Percentiles rank a stretch among this genome's conserved stretches.
These are phyloP conservation scores for Rotaria socialis DNA, from an alignment of 2,888 invertebrate genomes.

Conservation along the genomic window DNA sequence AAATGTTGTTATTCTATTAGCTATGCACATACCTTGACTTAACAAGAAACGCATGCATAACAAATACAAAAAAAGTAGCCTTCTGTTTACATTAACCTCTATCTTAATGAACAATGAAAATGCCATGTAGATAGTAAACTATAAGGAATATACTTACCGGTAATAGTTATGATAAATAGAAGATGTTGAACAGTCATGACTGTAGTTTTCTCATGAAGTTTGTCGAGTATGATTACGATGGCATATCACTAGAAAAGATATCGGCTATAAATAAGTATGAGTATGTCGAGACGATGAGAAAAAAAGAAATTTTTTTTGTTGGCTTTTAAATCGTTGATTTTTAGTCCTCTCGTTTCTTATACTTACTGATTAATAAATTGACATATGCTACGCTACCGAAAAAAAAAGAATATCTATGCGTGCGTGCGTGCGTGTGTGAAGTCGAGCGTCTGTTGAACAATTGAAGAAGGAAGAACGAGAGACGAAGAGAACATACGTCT, in stretches of 20 bases:
- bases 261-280: neutral
- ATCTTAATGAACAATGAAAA: neutral
- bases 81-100: neutral
- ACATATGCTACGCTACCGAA: neutral
- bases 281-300: neutral
- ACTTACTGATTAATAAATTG: neutral
- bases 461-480: neutral
- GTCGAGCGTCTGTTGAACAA: slow-evolving; percentile 5
- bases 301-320: neutral
- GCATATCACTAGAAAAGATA: neutral
- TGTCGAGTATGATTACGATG: neutral
- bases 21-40: neutral
- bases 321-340: neutral
- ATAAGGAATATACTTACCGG: neutral
- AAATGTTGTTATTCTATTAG: slow-evolving; percentile 13
- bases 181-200: neutral
- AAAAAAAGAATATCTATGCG: neutral
- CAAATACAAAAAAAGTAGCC: neutral
- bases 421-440: neutral
- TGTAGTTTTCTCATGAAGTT: neutral
- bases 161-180: neutral
- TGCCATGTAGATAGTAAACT: neutral
- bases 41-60: neutral
- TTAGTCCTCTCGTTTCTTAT: neutral
- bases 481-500: neutral